A percentile compares a stretch with the other conserved stretches of the same genome.
phyloP scores from a whole-genome alignment of 2,888 invertebrate species.

The Marasmarcha lunaedactyla region DNA sequence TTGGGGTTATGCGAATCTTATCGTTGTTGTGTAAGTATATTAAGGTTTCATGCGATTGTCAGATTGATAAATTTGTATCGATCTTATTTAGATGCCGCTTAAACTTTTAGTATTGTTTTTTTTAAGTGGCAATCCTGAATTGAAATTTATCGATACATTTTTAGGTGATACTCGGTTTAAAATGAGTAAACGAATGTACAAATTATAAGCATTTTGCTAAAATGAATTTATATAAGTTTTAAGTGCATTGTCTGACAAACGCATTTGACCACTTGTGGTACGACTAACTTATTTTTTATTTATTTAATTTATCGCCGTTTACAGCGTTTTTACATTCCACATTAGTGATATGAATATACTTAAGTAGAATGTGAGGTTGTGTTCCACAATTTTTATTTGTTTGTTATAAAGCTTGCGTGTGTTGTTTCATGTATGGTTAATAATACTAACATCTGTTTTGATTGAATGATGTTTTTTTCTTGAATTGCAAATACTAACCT shows the following conservation, averaged over 20 bases:
- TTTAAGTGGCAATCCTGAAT: too few species aligned
- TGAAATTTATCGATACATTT: too few species aligned
- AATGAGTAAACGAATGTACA: conserved; percentile 33
- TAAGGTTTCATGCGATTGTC: conserved; percentile 50
- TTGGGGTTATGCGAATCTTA: conserved; percentile 58
- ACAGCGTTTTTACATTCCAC: conserved; percentile 1
- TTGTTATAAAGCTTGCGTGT: conserved; percentile 13
- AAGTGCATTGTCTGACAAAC: conserved; percentile 36
- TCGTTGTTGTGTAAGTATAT: conserved; percentile 54
- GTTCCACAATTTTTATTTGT: not conserved
- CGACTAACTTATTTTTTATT: conserved; percentile 28
- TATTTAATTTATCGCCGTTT: not conserved
- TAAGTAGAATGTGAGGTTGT: too few species aligned
- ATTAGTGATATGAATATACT: not conserved
- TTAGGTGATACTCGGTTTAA: conserved; percentile 7
- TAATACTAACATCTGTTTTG: conserved; percentile 39
- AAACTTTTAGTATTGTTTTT: too few species aligned
- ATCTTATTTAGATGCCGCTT: too few species aligned
- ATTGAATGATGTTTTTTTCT: conserved; percentile 35
- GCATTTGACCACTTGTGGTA: conserved; percentile 24
- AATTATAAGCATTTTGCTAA: conserved; percentile 36
- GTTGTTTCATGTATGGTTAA: conserved; percentile 24
- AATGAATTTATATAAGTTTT: not conserved
- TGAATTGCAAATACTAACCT: conserved; percentile 49
- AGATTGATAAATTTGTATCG: conserved; percentile 20